phyloP scores from a whole-genome alignment of 2,888 invertebrate species.

The Drosophila phalerata region DNA sequence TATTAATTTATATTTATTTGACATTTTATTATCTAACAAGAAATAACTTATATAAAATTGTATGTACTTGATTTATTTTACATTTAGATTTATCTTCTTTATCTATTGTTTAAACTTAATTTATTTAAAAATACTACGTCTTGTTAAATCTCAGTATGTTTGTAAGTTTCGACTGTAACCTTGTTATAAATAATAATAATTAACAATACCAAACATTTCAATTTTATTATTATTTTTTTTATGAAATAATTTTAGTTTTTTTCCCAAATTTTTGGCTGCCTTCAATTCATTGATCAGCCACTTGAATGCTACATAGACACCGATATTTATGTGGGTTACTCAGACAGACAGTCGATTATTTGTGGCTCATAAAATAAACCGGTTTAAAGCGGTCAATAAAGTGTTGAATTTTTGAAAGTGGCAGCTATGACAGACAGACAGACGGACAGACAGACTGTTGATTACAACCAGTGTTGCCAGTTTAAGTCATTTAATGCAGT shows the following conservation, averaged over 20 bases:
- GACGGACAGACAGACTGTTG: not conserved
- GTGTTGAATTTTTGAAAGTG: conserved; percentile 57
- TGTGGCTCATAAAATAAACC: conserved; percentile 37
- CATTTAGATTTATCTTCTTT: too few relatives aligned
- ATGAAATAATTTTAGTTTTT: not conserved
- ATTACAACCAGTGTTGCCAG: conserved; percentile 16
- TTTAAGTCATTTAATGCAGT: not conserved
- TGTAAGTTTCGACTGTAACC: too few relatives aligned
- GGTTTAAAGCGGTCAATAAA: conserved; percentile 57
- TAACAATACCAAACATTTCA: too few relatives aligned
- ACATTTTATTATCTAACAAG: not conserved
- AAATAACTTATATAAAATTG: not conserved
- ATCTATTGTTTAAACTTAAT: too few relatives aligned
- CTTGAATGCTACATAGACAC: conserved; percentile 5
- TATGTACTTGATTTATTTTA: too few relatives aligned
- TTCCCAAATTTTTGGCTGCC: not conserved
- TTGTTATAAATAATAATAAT: too few relatives aligned
- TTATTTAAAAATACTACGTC: too few relatives aligned
- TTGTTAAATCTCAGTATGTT: too few relatives aligned
- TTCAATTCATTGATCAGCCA: conserved; percentile 26
- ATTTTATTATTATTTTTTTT: not conserved
- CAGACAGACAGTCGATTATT: not conserved
- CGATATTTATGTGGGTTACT: conserved; percentile 38
- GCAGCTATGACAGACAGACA: not conserved
- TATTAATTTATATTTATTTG: not conserved